Evolutionary conservation across 2,113 vertebrate species (phyloP), one percentile per base, ranked within the genome.

Genomic region (Lagopus leucura): DNA sequence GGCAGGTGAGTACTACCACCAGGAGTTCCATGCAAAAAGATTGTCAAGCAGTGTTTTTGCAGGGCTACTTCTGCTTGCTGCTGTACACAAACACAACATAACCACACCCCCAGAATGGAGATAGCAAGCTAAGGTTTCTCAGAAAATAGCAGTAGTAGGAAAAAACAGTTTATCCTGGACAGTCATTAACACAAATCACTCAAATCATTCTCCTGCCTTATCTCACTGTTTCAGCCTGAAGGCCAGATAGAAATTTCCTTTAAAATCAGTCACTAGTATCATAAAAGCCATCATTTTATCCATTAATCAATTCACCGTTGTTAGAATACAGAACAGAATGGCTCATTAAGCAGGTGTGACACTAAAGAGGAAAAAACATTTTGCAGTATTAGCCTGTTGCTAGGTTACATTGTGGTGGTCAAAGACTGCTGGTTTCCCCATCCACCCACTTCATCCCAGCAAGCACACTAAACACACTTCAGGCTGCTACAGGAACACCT

Each of bases 311-410:
- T 40, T 75, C 2, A 1, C 13, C 13, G 32, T 7, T 27, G 27
- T 32, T 67, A 43, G 74, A 42, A 60, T 66, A 21, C 8, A 45
- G 32, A 19, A 67, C 58, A 22, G 34, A 61, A n/a, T 6, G 15
- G 57, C 50, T 91, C 45, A 48, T 82, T 82, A 75, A 50, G 73
- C 48, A 55, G 28, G 28, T 61, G 55, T 25, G 52, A 76, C 55
- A 45, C 78, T 79, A 21, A 71, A 81, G 40, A 47, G 32, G 66
- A 45, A 65, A 60, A 66, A 9, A 32, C 6, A 57, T 65, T 77
- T 64, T 57, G 32, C 28, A 54, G 48, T n/a, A 40, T 67, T 76
- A 38, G 28, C 69, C 57, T 67, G 90, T 95, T 95, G 94, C 94
- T 84, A 78, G 76, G 88, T 67, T 93, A 94, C 82, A 22, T 50